Percentiles rank a stretch among this genome's conserved stretches.
phyloP scores from a whole-genome alignment of 2,113 vertebrate species.

The Fukomys damarensis region DNA sequence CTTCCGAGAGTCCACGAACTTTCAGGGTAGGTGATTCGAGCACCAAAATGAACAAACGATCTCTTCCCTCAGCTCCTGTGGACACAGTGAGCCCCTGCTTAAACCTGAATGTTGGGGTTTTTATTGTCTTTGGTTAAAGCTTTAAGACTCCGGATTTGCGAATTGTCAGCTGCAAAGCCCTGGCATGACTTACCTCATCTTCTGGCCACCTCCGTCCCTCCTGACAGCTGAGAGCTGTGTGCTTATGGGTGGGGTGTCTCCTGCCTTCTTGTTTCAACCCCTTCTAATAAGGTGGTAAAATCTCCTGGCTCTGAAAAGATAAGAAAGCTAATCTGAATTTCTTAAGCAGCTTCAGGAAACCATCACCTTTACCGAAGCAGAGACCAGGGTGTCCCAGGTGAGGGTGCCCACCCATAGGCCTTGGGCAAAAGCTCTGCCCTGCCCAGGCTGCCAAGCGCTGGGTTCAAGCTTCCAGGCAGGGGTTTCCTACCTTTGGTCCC shows the following conservation, averaged over 20 bases:
- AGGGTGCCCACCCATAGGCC: accelerated
- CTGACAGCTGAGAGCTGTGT: conserved; percentile 73
- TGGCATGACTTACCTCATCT: conserved; percentile 72
- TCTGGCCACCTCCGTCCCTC: conserved; percentile 70
- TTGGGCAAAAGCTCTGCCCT: background rate
- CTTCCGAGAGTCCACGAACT: background rate
- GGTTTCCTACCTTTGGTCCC: background rate
- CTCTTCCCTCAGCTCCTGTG: background rate
- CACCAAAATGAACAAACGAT: background rate
- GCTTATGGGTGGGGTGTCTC: conserved; percentile 60
- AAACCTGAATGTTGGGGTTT: conserved; percentile 66
- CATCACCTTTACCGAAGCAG: background rate
- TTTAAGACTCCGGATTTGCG: conserved; percentile 73
- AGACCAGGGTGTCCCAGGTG: background rate
- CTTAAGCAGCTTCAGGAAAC: conserved; percentile 66
- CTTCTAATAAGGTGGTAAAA: conserved; percentile 70
- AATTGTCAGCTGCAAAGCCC: background rate
- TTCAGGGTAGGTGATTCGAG: background rate
- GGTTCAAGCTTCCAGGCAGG: background rate
- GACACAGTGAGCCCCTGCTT: conserved; percentile 45
- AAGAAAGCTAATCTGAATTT: conserved; percentile 77
- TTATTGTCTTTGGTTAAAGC: conserved; percentile 63
- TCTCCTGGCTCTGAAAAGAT: conserved; percentile 75
- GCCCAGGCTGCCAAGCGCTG: background rate
- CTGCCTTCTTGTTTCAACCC: conserved; percentile 75